Base-by-base conservation (phyloP, 1,140 invertebrate genomes). In the Ptiloglossa arizonensis region DNA sequence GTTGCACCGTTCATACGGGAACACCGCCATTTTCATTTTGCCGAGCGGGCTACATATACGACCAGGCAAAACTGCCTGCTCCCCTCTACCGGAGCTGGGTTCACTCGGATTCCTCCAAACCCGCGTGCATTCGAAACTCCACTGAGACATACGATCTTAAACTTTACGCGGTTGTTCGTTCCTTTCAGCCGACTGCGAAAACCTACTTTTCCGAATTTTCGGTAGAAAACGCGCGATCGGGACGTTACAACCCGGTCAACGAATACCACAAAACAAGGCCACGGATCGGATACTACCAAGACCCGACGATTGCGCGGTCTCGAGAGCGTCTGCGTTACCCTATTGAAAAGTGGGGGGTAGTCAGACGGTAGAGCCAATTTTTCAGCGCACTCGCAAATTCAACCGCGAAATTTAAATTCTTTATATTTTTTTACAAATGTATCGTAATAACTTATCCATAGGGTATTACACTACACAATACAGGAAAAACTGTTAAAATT, bases 1-100 rank as follows among this genome's bases (percentile, higher is more conserved):
- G 72, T 80, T 76, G 79, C 82, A 78, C 77, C 81, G 73, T 81
- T 81, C 79, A 85, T 80, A 83, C 81, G 68, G 75, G 78, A 87
- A 89, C 83, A 89, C 90, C 90, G 90, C 91, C 90, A 92, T 92
- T 91, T 92, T 92, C 87, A 77, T 89, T 90, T 86, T 66, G 80
- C 50, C 80, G 81, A 83, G 72, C 82, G 48, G 74, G 78, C 79
- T 80, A 68, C 79, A 77, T 70, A 72, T 83, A 78, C 75, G 29
- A 64, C 52, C 44, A 50, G 41, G 32, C 64, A 38, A 64, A 52
- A 44, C 57, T 72, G 76, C 24, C 69, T 74, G 64, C 59, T 69
- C 59, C 44, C 68, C 50, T 52, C 67, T 75, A 72, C 62, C 63
- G 32, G 44, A 27, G 35, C 29, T 54, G n/a, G 11, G 46, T 72